Base-by-base conservation (phyloP, 2,888 invertebrate species). In the Pemphredon lugubris region DNA sequence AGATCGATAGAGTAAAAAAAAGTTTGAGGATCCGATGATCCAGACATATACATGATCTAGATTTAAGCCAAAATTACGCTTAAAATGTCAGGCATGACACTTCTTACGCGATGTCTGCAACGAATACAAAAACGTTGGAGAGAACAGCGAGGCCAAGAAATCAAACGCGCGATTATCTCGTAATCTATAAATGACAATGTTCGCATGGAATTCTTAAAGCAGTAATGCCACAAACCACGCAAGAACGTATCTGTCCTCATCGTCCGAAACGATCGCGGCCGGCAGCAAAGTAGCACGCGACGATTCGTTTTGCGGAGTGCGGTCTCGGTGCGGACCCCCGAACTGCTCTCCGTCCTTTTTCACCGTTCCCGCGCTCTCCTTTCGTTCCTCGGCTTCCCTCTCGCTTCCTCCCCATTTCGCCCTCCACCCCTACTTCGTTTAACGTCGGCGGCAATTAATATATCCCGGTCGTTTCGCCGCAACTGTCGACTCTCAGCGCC, bases 391-490 rank as follows among this genome's bases (percentile, higher is more conserved):
- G 30, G 63, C 51, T 50, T 44, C 45, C 42, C 20, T 47, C 26
- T 47, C 26, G 13, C 51, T 64, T 30, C 39, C 51, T 21, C 60
- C 59, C 55, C 42, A n/a, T 51, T 73, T 48, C 48, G 37, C 40
- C 13, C 51, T 32, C 42, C 20, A 23, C 13, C 20, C n/a, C 26
- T 40, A 39, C 57, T 40, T 39, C 37, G 45, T 74, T 67, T 67
- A 75, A 71, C 40, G 57, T 64, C 64, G 50, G 4, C 26, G 61
- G 58, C 80, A 80, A 79, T 79, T 79, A 79, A 79, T 79, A 79
- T 67, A 67, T 63, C 64, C 57, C 47, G 55, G 39, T 59, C 53
- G 66, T 69, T 67, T 67, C 71, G 61, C 69, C 67, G 53, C 77
- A 66, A 76, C 76, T 71, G 77, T 72, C 72, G 72, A 65, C 77